Evolutionary conservation across 2,888 invertebrate genomes (phyloP), one percentile per base, ranked within the genome.

Genomic region (Temnothorax unifasciatus): DNA sequence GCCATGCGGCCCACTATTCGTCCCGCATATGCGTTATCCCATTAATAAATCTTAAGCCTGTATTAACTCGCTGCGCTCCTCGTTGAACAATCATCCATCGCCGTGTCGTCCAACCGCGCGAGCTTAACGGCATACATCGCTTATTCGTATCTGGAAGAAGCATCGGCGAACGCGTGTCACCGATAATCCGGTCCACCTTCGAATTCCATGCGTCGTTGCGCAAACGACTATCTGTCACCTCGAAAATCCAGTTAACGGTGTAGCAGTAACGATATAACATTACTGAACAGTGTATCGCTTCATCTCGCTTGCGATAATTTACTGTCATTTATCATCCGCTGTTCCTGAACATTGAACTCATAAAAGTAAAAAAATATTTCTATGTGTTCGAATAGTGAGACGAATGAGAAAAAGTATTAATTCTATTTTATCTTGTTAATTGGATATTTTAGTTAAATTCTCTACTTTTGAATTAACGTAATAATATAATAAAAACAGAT

Each of bases 11-110:
- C 6, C 34, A 44, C 47, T 47, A 63, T 63, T 38, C 63, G 59
- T 29, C 25, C n/a, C 54, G n/a, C 44, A 11, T n/a, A 21, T 66
- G 15, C 38, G 57, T 52, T 59, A 44, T 57, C 18, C 21, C 47
- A 38, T 79, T 71, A 59, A 79, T 79, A 71, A 69, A 59, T 79
- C 59, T 79, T 69, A n/a, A 69, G n/a, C 47, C 44, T 4, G 71
- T 38, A 59, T 79, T 71, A 79, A 38, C 47, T 38, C 69, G 13
- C 15, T 29, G 9, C 13, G n/a, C 18, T 59, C 38, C 69, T 59
- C 69, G 47, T 69, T 59, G 21, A 79, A 50, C 59, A 57, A 44
- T 77, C 79, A 69, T 79, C 18, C 25, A 8, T 47, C 25, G 25
- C 15, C 61, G n/a, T 61, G 29, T 38, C 47, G 21, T 11, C 18